Conservation (phyloP, 2,888 invertebrate genomes). For the Rhodophaea formosa region DNA sequence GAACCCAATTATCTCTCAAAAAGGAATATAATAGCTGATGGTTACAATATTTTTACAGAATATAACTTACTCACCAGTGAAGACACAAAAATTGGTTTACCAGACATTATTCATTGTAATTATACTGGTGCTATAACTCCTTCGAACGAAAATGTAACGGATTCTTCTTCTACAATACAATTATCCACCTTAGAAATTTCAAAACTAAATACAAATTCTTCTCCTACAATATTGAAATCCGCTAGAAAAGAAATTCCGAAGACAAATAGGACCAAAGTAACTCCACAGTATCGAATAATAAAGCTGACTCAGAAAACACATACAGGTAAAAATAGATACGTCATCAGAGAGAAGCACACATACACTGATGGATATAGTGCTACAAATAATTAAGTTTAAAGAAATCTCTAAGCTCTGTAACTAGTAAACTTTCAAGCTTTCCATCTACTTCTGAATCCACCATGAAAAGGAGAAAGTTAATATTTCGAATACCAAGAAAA, state of each 20-base stretch:
- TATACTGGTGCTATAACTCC: not conserved
- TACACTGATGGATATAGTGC: not conserved
- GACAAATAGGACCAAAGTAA: too few species aligned
- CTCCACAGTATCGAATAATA: not conserved
- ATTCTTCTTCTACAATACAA: too few species aligned
- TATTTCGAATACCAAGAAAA: not conserved
- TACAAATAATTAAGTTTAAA: not conserved
- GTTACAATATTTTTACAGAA: slow-evolving; percentile 1
- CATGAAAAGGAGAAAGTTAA: not conserved
- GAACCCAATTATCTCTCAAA: not conserved
- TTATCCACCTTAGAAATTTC: too few species aligned
- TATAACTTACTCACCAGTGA: not conserved
- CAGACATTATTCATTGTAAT: not conserved
- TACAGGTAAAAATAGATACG: slow-evolving; percentile 18
- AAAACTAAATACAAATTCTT: too few species aligned
- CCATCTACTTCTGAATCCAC: not conserved
- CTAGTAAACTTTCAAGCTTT: not conserved
- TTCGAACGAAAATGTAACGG: too few species aligned
- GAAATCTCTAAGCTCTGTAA: not conserved
- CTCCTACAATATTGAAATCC: too few species aligned
- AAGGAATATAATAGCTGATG: not conserved
- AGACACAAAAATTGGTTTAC: not conserved
- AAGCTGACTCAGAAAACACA: not conserved
- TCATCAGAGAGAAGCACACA: slow-evolving; percentile 19
- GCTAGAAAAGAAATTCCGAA: too few species aligned